These are phyloP conservation scores for Scaptomyza parva DNA, from an alignment of 2,888 invertebrate genomes.

Conservation along the genomic window DNA sequence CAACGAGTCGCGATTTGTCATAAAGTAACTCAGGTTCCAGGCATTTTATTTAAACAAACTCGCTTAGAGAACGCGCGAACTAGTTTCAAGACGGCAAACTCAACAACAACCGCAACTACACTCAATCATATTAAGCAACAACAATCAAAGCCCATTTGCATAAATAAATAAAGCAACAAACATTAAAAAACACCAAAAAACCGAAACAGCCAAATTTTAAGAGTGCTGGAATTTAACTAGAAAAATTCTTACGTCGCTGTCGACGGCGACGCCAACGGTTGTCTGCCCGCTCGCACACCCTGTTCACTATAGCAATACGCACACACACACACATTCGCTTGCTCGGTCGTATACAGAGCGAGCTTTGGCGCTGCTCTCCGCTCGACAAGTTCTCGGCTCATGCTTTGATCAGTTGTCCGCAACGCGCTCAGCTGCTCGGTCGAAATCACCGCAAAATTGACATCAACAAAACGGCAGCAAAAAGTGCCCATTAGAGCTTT, in stretches of 20 bases:
- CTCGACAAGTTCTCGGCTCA: conserved; percentile 40
- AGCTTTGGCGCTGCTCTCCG: conserved; percentile 50
- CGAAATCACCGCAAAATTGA: conserved; percentile 71
- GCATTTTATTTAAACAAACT: conserved; percentile 54
- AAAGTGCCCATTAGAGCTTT: conserved; percentile 37
- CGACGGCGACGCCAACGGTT: conserved; percentile 6
- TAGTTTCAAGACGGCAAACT: conserved; percentile 58
- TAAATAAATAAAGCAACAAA: conserved; percentile 75
- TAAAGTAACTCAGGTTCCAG: conserved; percentile 32
- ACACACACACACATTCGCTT: conserved; percentile 3
- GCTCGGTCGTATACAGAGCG: conserved; percentile 28
- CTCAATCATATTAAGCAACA: conserved; percentile 33
- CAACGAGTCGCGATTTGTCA: conserved; percentile 29
- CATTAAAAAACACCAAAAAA: conserved; percentile 29
- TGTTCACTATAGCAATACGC: neutral
- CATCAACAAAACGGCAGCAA: conserved; percentile 57
- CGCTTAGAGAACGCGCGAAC: conserved; percentile 40
- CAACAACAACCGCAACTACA: conserved; percentile 6
- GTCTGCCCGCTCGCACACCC: conserved; percentile 12
- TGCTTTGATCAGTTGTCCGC: conserved; percentile 72
- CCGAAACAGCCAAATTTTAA: conserved; percentile 48
- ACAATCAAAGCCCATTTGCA: conserved; percentile 49
- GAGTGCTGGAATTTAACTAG: conserved; percentile 71
- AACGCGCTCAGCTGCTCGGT: conserved; percentile 75
- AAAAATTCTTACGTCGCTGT: conserved; percentile 43